Conservation (phyloP, 2,113 vertebrate genomes). For the Mugil cephalus region DNA sequence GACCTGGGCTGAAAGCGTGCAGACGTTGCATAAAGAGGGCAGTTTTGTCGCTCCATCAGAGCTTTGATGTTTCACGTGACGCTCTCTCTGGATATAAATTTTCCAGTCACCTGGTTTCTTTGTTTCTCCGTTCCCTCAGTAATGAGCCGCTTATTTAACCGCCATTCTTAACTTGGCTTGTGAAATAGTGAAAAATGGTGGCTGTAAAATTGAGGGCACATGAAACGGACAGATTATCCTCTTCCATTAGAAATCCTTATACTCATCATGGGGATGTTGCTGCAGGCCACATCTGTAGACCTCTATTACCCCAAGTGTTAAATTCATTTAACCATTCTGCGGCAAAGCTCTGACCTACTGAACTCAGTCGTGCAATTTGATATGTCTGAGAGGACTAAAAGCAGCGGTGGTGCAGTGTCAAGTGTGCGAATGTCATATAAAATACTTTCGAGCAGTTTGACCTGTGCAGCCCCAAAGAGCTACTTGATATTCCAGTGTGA, state of each 20-base stretch:
- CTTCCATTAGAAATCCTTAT: neutral
- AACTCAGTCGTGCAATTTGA: constrained; percentile 41
- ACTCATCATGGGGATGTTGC: neutral
- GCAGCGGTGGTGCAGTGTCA: constrained; percentile 7
- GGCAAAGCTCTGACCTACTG: constrained; percentile 46
- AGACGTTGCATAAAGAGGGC: constrained; percentile 18
- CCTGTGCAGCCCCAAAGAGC: constrained; percentile 22
- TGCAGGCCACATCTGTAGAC: neutral
- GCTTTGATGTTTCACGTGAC: constrained; percentile 31
- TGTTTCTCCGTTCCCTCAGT: constrained; percentile 6
- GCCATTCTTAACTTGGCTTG: neutral
- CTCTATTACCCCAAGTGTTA: constrained; percentile 14
- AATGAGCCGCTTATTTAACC: neutral
- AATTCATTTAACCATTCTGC: constrained; percentile 28
- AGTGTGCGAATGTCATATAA: constrained; percentile 39
- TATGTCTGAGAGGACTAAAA: constrained; percentile 22
- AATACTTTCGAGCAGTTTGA: constrained; percentile 40
- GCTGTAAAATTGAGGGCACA: neutral
- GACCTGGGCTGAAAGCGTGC: neutral
- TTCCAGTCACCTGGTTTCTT: neutral
- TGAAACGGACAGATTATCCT: constrained; percentile 1
- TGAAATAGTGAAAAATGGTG: neutral
- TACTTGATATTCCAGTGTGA: constrained; percentile 40
- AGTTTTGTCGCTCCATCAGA: neutral
- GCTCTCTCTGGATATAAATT: constrained; percentile 12